Evolutionary conservation across 2,113 vertebrate genomes (phyloP), one percentile per base, ranked within the genome.

Genomic region (Sprattus sprattus): DNA sequence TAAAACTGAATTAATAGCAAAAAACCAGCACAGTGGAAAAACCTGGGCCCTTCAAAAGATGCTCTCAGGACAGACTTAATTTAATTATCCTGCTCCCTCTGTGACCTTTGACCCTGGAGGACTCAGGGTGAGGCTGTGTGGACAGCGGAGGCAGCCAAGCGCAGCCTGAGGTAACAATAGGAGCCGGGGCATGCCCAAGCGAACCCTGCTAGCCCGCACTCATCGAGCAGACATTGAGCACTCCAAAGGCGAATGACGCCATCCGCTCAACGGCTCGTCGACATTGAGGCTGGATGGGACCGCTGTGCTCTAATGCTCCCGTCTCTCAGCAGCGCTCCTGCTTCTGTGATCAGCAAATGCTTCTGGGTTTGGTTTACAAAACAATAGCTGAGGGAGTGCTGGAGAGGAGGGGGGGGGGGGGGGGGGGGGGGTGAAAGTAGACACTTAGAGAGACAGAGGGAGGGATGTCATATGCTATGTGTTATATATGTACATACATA

Each of bases 41-140:
- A 71, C 28, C 22, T 10, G 1, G 8, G 25, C 25, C 32, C 11
- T 78, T 78, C 28, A 32, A 78, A 15, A 78, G 11, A 1, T n/a
- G n/a, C n/a, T n/a, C n/a, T n/a, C n/a, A n/a, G n/a, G 89, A 83
- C 84, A 44, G 47, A 78, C 57, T 89, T 92, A 91, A 93, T 93
- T 85, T 85, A 92, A 93, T 93, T 89, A 93, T 85, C 86, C 87
- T 85, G 85, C 82, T 84, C 85, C 82, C 71, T 32, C 13, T 4
- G 28, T 89, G 91, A 94, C 91, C 92, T 88, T 88, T 83, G 89
- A 91, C 87, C 87, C 85, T 25, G 32, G 84, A 67, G 32, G 82
- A 46, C 85, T 89, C 87, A 89, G 89, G 90, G 89, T 88, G 49
- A 4, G 90, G 45, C 83, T 57, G 86, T 89, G 71, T 87, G 86